These are phyloP conservation scores for Ophiodon elongatus DNA, from an alignment of 2,113 vertebrate genomes.

Conservation along the genomic window DNA sequence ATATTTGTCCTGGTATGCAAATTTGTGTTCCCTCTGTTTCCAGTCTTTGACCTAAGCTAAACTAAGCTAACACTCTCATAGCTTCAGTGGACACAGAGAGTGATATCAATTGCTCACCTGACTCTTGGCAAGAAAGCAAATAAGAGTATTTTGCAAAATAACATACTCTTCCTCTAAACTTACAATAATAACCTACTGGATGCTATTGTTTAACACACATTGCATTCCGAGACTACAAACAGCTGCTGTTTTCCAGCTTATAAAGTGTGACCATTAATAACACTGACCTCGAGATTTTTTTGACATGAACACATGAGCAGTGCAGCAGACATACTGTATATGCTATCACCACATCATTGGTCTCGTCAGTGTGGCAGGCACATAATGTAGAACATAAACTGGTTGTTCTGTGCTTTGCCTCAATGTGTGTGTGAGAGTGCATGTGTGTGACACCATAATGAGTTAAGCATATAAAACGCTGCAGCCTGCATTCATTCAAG, in stretches of 20 bases:
- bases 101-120: not conserved
- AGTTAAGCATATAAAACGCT: constrained; percentile 54
- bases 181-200: not conserved
- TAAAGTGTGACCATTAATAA: constrained; percentile 37
- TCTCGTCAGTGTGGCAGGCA: constrained; percentile 1
- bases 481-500: constrained; percentile 66
- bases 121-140: not conserved
- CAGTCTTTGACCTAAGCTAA: not conserved
- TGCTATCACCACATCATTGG: constrained; percentile 40
- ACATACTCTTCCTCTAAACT: not conserved
- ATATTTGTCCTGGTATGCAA: not conserved
- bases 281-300: constrained; percentile 24
- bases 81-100: not conserved
- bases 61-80: not conserved
- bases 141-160: not conserved
- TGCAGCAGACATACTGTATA: constrained; percentile 32
- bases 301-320: constrained; percentile 13
- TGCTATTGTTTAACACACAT: not conserved
- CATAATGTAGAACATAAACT: not conserved
- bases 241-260: constrained; percentile 25
- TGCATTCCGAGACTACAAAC: not conserved
- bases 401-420: not conserved
- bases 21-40: not conserved
- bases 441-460: constrained; percentile 39
- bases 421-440: not conserved